These are phyloP conservation scores for Sitobion miscanthi DNA, from an alignment of 1,140 invertebrate species.

Conservation along the genomic window DNA sequence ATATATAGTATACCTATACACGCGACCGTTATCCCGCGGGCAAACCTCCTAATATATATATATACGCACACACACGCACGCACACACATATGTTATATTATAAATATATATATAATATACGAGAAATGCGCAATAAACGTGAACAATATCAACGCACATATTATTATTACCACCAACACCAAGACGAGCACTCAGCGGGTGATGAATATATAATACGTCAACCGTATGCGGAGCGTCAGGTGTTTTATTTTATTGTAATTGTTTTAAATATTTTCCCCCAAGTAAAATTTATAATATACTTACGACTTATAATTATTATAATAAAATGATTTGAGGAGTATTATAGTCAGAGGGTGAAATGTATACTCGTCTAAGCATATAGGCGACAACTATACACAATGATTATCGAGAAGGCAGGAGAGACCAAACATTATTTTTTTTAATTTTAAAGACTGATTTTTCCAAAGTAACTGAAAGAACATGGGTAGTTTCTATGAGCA, in stretches of 20 bases:
- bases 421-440: background rate
- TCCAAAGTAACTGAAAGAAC: background rate
- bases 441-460: background rate
- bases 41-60: background rate
- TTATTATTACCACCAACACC: background rate
- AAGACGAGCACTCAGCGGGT: background rate
- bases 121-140: background rate
- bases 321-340: too few species aligned
- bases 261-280: background rate
- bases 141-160: background rate
- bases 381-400: background rate
- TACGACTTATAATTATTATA: background rate
- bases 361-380: background rate
- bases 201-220: constrained; percentile 7
- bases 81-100: background rate
- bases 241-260: constrained; percentile 1
- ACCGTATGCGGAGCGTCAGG: background rate
- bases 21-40: background rate
- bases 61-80: background rate
- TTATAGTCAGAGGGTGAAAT: too few species aligned
- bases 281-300: background rate
- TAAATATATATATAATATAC: background rate
- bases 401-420: background rate
- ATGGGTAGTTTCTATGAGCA: background rate
- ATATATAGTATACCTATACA: background rate